Conservation (phyloP, 2,888 invertebrate species). For the Amblyteles armatorius region DNA sequence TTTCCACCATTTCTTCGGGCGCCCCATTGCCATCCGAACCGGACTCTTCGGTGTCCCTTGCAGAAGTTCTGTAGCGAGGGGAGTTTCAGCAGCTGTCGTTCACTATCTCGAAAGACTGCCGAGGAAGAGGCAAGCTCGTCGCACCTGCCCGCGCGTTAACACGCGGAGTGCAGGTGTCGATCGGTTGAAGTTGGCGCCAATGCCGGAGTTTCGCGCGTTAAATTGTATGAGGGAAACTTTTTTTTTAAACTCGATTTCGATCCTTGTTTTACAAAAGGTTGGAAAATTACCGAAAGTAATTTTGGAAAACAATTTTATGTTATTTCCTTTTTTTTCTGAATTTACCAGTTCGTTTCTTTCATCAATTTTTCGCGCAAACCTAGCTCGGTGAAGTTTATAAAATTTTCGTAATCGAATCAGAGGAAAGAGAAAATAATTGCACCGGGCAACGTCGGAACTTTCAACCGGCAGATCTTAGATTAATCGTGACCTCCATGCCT, state of each 20-base stretch:
- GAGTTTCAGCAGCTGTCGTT: conserved; percentile 13
- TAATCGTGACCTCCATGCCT: conserved; percentile 38
- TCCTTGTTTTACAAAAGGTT: not conserved
- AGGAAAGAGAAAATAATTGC: conserved; percentile 34
- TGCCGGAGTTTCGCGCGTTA: not conserved
- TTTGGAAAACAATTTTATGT: too few relatives aligned
- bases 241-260: not conserved
- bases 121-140: not conserved
- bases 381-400: not conserved
- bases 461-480: conserved; percentile 50
- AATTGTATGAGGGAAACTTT: not conserved
- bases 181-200: not conserved
- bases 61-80: too few relatives aligned
- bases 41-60: not conserved
- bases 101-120: conserved; percentile 6
- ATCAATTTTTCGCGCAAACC: not conserved
- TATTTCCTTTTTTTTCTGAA: not conserved
- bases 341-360: not conserved
- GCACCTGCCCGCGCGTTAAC: conserved; percentile 13
- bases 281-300: not conserved
- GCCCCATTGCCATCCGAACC: not conserved
- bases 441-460: conserved; percentile 19
- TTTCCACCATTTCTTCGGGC: not conserved
- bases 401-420: conserved; percentile 46
- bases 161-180: conserved; percentile 10